Conservation (phyloP, 2,888 invertebrate species). For the Sminthurides aquaticus region DNA sequence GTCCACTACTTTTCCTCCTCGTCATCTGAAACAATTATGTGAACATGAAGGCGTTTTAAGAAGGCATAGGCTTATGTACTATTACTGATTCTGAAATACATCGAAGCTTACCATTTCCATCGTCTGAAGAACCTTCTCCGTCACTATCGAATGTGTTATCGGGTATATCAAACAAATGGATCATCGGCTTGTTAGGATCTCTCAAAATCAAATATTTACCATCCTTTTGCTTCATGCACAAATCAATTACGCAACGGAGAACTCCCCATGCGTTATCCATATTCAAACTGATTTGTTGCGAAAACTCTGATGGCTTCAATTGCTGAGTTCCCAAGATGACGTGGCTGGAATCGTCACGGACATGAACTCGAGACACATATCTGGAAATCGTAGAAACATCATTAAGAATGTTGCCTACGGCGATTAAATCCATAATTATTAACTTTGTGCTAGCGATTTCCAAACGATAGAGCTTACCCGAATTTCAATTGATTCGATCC, state of each 20-base stretch:
- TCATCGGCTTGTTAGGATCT: slow-evolving; percentile 97
- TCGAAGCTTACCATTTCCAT: slow-evolving; percentile 55
- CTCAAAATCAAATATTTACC: slow-evolving; percentile 95
- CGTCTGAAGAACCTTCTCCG: slow-evolving; percentile 80
- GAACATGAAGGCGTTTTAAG: too few species aligned
- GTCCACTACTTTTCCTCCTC: too few species aligned
- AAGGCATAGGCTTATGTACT: too few species aligned
- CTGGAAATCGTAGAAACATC: slow-evolving; percentile 46
- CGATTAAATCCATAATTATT: neutral
- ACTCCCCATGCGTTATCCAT: slow-evolving; percentile 99
- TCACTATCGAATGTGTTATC: slow-evolving; percentile 98
- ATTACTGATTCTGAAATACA: too few species aligned
- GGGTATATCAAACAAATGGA: slow-evolving; percentile 94
- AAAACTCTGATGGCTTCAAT: slow-evolving; percentile 97
- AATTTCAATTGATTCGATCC: slow-evolving; percentile 97
- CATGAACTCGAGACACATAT: slow-evolving; percentile 91
- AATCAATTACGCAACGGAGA: slow-evolving; percentile 90
- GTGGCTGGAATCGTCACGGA: slow-evolving; percentile 90
- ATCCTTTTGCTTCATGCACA: slow-evolving; percentile 92
- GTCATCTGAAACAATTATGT: too few species aligned
- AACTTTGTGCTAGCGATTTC: too few species aligned
- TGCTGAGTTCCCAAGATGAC: slow-evolving; percentile 95
- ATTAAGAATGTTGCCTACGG: neutral
- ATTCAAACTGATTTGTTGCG: slow-evolving; percentile 94
- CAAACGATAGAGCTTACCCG: slow-evolving; percentile 63